phyloP scores from a whole-genome alignment of 2,113 vertebrate species.

The Piaya cayana region DNA sequence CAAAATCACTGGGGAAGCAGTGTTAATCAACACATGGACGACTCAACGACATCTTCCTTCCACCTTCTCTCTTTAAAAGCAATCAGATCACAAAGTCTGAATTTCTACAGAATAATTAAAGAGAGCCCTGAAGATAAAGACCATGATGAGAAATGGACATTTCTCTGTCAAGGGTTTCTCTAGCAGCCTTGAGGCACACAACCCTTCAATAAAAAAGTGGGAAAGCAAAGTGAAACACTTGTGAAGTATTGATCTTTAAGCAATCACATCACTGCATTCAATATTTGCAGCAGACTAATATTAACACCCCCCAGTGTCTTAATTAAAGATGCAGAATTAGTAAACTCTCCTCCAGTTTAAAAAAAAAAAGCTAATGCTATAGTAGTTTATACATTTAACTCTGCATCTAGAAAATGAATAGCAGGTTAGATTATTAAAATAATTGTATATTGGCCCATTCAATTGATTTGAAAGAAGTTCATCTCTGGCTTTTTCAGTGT shows the following conservation, averaged over 20 bases:
- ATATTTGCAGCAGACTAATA: background rate
- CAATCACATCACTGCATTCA: conserved; percentile 2
- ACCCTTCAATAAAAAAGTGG: background rate
- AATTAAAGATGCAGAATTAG: conserved; percentile 21
- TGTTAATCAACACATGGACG: background rate
- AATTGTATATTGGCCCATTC: background rate
- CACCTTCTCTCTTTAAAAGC: background rate
- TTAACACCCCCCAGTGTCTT: background rate
- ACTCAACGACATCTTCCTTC: background rate
- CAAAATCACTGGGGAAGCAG: background rate
- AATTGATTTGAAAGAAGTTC: background rate
- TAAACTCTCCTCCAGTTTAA: background rate
- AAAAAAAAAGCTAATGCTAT: background rate
- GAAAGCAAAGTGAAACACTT: background rate
- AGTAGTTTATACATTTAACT: background rate
- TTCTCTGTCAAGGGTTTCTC: background rate
- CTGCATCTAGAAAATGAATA: background rate
- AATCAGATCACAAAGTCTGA: background rate
- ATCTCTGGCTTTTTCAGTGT: background rate
- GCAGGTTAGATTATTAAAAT: background rate
- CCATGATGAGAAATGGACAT: background rate
- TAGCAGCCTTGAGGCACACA: background rate
- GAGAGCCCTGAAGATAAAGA: background rate
- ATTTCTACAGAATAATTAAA: background rate
- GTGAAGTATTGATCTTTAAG: conserved; percentile 28